Conservation (phyloP, 2,797 vertebrate genomes). For the Phrynocephalus forsythii region DNA sequence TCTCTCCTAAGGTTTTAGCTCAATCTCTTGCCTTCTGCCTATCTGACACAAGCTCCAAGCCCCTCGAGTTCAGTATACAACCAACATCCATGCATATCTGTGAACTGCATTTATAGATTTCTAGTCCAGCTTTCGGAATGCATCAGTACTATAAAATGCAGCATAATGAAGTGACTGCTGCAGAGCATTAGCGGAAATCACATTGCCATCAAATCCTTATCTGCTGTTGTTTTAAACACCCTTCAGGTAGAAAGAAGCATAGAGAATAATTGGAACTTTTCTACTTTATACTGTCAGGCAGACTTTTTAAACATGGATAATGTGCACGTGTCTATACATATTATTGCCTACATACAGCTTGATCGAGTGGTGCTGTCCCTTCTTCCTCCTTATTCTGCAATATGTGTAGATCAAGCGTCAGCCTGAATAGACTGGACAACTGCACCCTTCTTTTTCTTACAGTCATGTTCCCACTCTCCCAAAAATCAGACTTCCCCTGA, state of each 20-base stretch:
- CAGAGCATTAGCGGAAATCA: not conserved
- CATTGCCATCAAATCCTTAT: not conserved
- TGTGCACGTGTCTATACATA: not conserved
- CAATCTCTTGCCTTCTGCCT: no score
- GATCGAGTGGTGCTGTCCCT: not conserved
- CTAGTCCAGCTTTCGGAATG: no score
- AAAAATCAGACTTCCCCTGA: not conserved
- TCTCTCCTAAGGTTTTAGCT: no score
- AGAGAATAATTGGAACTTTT: not conserved
- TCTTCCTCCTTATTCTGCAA: no score
- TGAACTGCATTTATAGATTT: no score
- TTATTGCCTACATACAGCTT: not conserved
- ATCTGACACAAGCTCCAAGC: no score
- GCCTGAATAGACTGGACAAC: not conserved
- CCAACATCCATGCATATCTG: no score
- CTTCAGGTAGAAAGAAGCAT: not conserved
- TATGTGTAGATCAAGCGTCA: not conserved
- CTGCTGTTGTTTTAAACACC: no score
- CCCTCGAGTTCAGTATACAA: no score
- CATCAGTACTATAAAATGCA: no score
- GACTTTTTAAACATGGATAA: not conserved
- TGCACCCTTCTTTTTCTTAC: not conserved
- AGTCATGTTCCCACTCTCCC: not conserved
- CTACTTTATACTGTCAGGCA: not conserved
- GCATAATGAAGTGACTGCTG: not conserved